A percentile compares a stretch with the other conserved stretches of the same genome.
Conservation (phyloP, 2,888 invertebrate genomes). For the Schizotus pectinicornis region DNA sequence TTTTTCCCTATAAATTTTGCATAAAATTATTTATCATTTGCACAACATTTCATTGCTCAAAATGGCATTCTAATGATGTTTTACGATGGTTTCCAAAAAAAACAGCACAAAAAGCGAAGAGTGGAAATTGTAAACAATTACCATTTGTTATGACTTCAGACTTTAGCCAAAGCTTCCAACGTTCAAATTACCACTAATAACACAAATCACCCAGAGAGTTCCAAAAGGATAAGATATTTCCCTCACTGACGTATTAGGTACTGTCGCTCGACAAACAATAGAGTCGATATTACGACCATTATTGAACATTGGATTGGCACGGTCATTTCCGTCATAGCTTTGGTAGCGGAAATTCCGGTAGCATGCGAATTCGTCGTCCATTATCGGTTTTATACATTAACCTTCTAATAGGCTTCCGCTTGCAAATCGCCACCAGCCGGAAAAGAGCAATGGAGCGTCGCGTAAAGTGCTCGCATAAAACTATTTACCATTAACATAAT, state of each 20-base stretch:
- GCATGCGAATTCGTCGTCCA: neutral
- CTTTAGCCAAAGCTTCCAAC: no score
- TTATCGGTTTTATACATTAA: neutral
- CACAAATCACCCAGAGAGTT: neutral
- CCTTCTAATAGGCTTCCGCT: neutral
- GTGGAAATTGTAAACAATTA: no score
- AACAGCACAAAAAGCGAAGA: no score
- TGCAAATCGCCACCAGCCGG: no score
- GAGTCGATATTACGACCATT: conserved; percentile 10
- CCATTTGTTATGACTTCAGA: no score
- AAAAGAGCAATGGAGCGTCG: neutral
- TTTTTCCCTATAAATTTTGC: no score
- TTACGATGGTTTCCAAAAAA: no score
- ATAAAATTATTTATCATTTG: no score
- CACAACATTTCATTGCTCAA: no score
- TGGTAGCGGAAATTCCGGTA: conserved; percentile 30
- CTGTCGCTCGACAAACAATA: conserved; percentile 4
- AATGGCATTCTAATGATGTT: no score
- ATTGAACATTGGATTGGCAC: conserved; percentile 29
- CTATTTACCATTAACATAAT: no score
- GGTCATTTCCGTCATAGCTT: conserved; percentile 25
- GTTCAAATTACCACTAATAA: no score
- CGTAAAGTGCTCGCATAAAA: neutral
- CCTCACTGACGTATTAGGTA: conserved; percentile 7
- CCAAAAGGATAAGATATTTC: conserved; percentile 3